These are phyloP conservation scores for Drosophila bocqueti DNA, from an alignment of 1,140 invertebrate genomes.

Conservation along the genomic window DNA sequence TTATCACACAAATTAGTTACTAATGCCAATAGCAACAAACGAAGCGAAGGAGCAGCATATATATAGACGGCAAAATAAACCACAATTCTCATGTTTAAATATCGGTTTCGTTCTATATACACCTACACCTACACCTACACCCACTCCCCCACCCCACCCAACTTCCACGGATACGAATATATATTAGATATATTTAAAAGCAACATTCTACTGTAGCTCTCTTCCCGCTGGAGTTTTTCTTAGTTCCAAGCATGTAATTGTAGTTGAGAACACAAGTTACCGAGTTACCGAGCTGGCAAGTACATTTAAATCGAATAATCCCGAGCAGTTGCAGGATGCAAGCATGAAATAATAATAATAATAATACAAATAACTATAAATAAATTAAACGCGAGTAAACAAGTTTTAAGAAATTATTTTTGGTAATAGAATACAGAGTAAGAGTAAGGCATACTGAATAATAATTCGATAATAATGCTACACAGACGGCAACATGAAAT, in stretches of 20 bases:
- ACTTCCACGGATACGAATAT: constrained; percentile 22
- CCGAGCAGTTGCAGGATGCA: constrained; percentile 39
- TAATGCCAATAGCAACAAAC: constrained; percentile 49
- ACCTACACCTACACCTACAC: constrained; percentile 4
- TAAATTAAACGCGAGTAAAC: constrained; percentile 74
- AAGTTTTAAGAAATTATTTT: constrained; percentile 85
- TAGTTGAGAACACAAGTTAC: constrained; percentile 60
- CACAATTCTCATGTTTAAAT: constrained; percentile 46
- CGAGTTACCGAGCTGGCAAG: constrained; percentile 65
- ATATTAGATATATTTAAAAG: constrained; percentile 31
- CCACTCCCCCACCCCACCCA: constrained; percentile 24
- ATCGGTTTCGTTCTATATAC: constrained; percentile 72
- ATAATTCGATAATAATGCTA: constrained; percentile 78
- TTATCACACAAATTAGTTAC: constrained; percentile 76
- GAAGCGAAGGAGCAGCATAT: not conserved
- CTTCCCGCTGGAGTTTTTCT: constrained; percentile 60
- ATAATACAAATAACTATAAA: constrained; percentile 67
- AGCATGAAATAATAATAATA: constrained; percentile 69
- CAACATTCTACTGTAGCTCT: constrained; percentile 67
- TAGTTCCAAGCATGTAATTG: constrained; percentile 47
- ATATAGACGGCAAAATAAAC: constrained; percentile 37
- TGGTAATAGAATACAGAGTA: constrained; percentile 81
- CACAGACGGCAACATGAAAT: constrained; percentile 66
- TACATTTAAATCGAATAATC: constrained; percentile 65
- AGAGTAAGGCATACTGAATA: constrained; percentile 61